Evolutionary conservation across 2,888 invertebrate genomes (phyloP).

Genomic region (Lamellibrachia satsuma): DNA sequence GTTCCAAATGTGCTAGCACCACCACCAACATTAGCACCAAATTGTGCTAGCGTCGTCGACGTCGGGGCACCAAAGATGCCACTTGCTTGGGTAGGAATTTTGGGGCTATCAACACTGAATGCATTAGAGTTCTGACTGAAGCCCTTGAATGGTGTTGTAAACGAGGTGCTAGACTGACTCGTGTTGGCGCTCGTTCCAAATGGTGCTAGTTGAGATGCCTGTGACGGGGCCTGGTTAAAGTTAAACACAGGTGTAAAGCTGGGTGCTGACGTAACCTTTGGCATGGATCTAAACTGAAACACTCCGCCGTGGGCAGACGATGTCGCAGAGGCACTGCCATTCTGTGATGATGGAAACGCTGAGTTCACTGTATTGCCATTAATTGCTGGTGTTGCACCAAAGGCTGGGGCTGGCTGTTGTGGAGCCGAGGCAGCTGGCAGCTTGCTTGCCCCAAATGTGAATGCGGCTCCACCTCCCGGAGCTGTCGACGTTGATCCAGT

Average conservation of each 20-base stretch:
- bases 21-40: not conserved
- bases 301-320: not conserved
- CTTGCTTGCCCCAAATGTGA: not conserved
- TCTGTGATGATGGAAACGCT: not conserved
- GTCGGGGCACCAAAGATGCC: not conserved
- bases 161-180: not conserved
- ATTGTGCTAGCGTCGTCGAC: not conserved
- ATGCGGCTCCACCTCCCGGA: not conserved
- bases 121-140: not conserved
- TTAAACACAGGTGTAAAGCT: slow-evolving; percentile 1
- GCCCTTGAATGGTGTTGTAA: not conserved
- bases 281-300: not conserved
- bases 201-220: not conserved
- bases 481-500: not conserved
- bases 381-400: not conserved
- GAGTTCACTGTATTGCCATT: not conserved
- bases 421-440: not conserved
- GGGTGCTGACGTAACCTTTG: not conserved
- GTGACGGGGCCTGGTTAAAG: not conserved
- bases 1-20: not conserved
- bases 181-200: not conserved
- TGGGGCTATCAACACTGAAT: not conserved
- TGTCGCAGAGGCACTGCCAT: not conserved
- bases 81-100: not conserved
- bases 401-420: not conserved